Conservation (phyloP, 2,888 invertebrate genomes). For the Heliconius sara region DNA sequence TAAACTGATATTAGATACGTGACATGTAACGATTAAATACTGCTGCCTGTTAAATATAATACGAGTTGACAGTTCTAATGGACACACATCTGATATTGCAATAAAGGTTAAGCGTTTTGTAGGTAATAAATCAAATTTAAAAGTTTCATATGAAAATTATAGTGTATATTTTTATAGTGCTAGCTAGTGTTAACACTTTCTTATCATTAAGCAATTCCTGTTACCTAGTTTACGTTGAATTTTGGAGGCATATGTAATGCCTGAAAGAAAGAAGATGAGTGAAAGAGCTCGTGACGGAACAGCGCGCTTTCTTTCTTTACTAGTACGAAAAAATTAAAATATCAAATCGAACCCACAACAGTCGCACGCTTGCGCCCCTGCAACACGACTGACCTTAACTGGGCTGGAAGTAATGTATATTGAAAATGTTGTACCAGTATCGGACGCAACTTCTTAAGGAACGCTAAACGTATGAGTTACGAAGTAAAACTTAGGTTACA, state of each 20-base stretch:
- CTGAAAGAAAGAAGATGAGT: no score
- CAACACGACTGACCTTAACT: no score
- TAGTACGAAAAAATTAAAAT: no score
- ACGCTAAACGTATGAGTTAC: slow-evolving; percentile 1
- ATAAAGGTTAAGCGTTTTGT: slow-evolving; percentile 12
- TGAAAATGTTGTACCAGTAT: background rate
- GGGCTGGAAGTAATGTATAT: background rate
- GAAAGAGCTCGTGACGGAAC: no score
- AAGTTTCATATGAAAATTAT: no score
- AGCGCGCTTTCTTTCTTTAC: no score
- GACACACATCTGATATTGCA: slow-evolving; percentile 11
- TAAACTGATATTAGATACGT: background rate
- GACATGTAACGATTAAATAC: slow-evolving; percentile 12
- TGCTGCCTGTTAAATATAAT: background rate
- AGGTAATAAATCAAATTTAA: no score
- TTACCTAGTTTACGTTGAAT: background rate
- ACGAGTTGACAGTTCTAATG: slow-evolving; percentile 20
- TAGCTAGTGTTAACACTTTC: background rate
- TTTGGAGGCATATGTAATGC: background rate
- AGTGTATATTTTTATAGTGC: no score
- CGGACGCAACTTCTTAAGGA: background rate
- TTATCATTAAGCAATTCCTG: background rate
- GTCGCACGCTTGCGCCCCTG: no score
- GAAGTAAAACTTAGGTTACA: slow-evolving; percentile 3
- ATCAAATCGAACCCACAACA: no score